A percentile compares a stretch with the other conserved stretches of the same genome.
phyloP scores from a whole-genome alignment of 2,888 invertebrate genomes.

The Stratiomys singularior region DNA sequence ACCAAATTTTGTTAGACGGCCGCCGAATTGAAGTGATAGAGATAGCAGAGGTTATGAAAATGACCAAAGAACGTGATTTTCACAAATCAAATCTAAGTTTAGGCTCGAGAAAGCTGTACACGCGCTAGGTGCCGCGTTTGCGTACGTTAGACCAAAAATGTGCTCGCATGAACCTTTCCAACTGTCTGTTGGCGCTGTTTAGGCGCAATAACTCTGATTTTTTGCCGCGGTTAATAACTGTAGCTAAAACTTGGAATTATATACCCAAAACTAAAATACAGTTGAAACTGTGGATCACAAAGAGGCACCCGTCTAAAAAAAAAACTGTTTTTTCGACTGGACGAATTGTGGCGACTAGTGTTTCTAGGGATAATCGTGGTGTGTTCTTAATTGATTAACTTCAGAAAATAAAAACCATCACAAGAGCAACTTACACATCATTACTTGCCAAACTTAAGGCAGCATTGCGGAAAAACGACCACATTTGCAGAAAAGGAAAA shows the following conservation, averaged over 20 bases:
- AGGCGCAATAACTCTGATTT: too few species aligned
- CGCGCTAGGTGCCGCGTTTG: neutral
- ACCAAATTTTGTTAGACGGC: neutral
- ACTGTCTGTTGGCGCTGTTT: neutral
- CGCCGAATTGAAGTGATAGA: neutral
- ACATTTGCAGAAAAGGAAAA: too few species aligned
- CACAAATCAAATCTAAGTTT: too few species aligned
- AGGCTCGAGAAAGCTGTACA: neutral
- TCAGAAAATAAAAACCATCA: too few species aligned
- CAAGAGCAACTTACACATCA: too few species aligned
- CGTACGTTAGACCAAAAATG: neutral
- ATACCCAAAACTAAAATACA: neutral
- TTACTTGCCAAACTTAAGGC: too few species aligned
- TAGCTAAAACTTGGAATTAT: neutral
- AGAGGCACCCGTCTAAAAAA: too few species aligned
- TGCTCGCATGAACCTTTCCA: neutral
- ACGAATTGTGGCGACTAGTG: too few species aligned
- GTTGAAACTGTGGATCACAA: neutral
- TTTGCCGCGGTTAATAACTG: neutral
- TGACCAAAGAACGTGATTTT: neutral
- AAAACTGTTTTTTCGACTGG: too few species aligned
- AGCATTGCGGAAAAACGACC: too few species aligned
- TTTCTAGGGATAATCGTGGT: too few species aligned
- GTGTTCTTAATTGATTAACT: too few species aligned
- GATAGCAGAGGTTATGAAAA: neutral